A percentile compares a stretch with the other conserved stretches of the same genome.
These are phyloP conservation scores for Tetrapedia diversipes DNA, from an alignment of 2,888 invertebrate species.

Conservation along the genomic window DNA sequence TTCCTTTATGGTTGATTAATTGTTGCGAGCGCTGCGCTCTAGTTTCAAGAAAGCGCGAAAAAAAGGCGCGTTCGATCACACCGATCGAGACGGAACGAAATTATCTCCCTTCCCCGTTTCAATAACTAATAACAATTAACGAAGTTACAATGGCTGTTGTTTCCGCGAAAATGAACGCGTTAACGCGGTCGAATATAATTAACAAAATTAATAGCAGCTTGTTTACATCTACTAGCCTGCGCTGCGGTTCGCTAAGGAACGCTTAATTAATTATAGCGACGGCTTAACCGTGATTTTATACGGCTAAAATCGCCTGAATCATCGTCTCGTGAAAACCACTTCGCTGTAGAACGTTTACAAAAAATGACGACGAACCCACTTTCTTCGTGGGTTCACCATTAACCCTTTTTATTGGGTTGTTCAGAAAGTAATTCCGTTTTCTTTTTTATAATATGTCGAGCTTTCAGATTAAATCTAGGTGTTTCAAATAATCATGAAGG, in stretches of 20 bases:
- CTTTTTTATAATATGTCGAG: too few species aligned
- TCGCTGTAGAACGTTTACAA: background rate
- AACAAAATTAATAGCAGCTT: conserved; percentile 49
- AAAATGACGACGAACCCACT: too few species aligned
- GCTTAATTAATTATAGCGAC: background rate
- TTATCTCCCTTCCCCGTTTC: background rate
- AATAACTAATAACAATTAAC: conserved; percentile 20
- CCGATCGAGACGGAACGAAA: too few species aligned
- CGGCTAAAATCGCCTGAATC: background rate
- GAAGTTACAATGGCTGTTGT: background rate
- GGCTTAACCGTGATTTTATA: background rate
- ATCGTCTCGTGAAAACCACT: too few species aligned
- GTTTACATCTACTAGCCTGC: conserved; percentile 7
- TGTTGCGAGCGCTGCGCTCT: background rate
- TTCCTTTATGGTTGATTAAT: background rate
- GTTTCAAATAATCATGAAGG: too few species aligned
- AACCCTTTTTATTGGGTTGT: too few species aligned
- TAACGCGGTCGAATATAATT: conserved; percentile 38
- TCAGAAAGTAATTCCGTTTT: too few species aligned
- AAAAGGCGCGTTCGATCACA: too few species aligned
- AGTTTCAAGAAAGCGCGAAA: too few species aligned
- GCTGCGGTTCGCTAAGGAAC: conserved; percentile 30
- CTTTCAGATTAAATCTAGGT: too few species aligned
- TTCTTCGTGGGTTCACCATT: too few species aligned
- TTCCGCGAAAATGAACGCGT: conserved; percentile 9